Evolutionary conservation across 2,888 invertebrate genomes (phyloP).

Genomic region (Drosophila merina): DNA sequence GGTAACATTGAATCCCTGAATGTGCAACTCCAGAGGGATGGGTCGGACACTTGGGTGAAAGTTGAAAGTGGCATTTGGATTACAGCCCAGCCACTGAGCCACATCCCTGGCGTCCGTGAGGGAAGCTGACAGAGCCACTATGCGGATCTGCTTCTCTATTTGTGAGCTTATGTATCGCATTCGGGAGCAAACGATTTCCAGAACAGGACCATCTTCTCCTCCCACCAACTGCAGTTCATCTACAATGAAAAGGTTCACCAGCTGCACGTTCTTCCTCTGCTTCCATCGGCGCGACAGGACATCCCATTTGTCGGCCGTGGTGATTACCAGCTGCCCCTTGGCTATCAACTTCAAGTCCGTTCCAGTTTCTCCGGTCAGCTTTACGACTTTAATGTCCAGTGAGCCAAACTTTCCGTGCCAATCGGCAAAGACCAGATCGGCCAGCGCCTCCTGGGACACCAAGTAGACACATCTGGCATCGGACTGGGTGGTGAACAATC

Average conservation of each 20-base stretch:
- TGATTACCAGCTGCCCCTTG: constrained; percentile 97
- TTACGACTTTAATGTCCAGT: constrained; percentile 92
- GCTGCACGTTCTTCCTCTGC: constrained; percentile 98
- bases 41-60: constrained; percentile 99
- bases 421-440: constrained; percentile 94
- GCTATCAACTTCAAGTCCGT: constrained; percentile 97
- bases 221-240: constrained; percentile 97
- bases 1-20: constrained; percentile 98
- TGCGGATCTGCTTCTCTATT: constrained; percentile 94
- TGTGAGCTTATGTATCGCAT: constrained; percentile 99
- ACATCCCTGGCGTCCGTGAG: constrained; percentile 97
- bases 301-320: constrained; percentile 99
- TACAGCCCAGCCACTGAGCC: constrained; percentile 98
- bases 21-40: constrained; percentile 96
- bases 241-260: constrained; percentile 97
- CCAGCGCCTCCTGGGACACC: constrained; percentile 95
- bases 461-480: constrained; percentile 96
- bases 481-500: constrained; percentile 88
- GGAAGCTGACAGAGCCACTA: constrained; percentile 96
- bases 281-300: constrained; percentile 99
- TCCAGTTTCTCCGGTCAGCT: constrained; percentile 98
- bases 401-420: constrained; percentile 95
- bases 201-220: constrained; percentile 95
- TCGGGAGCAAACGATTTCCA: constrained; percentile 95
- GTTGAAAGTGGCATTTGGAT: constrained; percentile 97